Evolutionary conservation across 2,113 vertebrate species (phyloP).

Genomic region (Chaenocephalus aceratus): DNA sequence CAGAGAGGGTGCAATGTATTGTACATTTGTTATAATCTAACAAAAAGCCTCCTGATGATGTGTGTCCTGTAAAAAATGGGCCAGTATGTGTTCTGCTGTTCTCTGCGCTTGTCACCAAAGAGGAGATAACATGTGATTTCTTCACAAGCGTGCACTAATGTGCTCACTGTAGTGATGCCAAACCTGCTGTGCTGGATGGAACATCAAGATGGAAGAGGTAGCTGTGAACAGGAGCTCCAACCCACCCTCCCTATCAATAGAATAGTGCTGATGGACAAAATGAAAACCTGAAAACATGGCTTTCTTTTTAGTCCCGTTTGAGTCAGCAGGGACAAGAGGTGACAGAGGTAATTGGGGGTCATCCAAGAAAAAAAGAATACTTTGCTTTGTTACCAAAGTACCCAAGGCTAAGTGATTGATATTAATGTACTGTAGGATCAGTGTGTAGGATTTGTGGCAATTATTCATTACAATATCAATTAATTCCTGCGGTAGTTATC

Average conservation of each 20-base stretch:
- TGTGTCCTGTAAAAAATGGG: slow-evolving; percentile 60
- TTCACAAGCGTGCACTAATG: slow-evolving; percentile 58
- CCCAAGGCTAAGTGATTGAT: slow-evolving; percentile 61
- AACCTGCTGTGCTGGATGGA: slow-evolving; percentile 62
- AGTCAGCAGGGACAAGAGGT: slow-evolving; percentile 75
- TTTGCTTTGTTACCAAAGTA: slow-evolving; percentile 48
- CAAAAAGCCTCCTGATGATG: slow-evolving; percentile 64
- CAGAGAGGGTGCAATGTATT: slow-evolving; percentile 52
- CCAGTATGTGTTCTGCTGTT: slow-evolving; percentile 12
- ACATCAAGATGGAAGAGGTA: slow-evolving; percentile 75
- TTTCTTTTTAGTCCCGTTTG: slow-evolving; percentile 61
- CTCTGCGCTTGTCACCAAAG: slow-evolving; percentile 60
- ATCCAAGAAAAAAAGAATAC: slow-evolving; percentile 61
- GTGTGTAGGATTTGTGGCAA: neutral
- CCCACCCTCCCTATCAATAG: slow-evolving; percentile 10
- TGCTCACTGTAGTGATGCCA: slow-evolving; percentile 64
- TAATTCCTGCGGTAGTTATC: slow-evolving; percentile 4
- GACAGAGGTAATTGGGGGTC: slow-evolving; percentile 74
- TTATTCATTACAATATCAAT: slow-evolving; percentile 13
- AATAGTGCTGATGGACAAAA: slow-evolving; percentile 76
- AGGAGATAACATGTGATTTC: slow-evolving; percentile 62
- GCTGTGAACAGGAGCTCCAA: slow-evolving; percentile 49
- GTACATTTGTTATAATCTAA: slow-evolving; percentile 67
- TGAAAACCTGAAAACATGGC: slow-evolving; percentile 62
- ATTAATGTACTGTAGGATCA: slow-evolving; percentile 4